Evolutionary conservation across 2,797 vertebrate species (phyloP), one percentile per base, ranked within the genome.

Genomic region (Gymnodraco acuticeps): DNA sequence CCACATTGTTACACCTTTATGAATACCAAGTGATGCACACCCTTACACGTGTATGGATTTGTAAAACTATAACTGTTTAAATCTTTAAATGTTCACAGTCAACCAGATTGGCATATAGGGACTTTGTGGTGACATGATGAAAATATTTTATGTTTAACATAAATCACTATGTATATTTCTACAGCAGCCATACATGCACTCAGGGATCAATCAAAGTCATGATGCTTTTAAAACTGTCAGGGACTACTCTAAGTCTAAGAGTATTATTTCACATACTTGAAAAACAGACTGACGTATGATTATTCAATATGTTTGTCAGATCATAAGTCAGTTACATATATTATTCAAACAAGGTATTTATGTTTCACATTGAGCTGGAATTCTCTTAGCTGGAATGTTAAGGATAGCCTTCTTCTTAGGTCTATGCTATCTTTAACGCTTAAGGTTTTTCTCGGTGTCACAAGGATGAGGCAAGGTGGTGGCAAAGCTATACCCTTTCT

Each of bases 1-100:
- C 45, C 59, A 48, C 41, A 38, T 65, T 72, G 71, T 16, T 55
- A 11, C 55, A 63, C 46, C 67, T 74, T 78, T 56, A 80, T 75
- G 65, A 70, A 85, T 59, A 75, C 51, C 16, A 23, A 68, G 23
- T 17, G 3, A 77, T 50, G 67, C 69, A 43, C 42, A 10, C 60
- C 59, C 23, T 12, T 55, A 51, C 55, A 68, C 11, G 11, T 50
- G 42, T 10, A 42, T 41, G 31, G 43, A 59, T 52, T 73, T 60
- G 38, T 12, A 15, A 20, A 80, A 61, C 31, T 23, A 2, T 14
- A 23, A 46, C 14, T 12, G 46, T 52, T 50, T 17, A 4, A 64
- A 58, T 53, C 17, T 16, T 62, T 17, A 19, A 10, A 50, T 75
- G 50, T 43, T 64, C 59, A 58, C 6, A 31, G 41, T 61, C 64